Evolutionary conservation across 2,888 invertebrate genomes (phyloP).

Genomic region (Zootermopsis nevadensis): DNA sequence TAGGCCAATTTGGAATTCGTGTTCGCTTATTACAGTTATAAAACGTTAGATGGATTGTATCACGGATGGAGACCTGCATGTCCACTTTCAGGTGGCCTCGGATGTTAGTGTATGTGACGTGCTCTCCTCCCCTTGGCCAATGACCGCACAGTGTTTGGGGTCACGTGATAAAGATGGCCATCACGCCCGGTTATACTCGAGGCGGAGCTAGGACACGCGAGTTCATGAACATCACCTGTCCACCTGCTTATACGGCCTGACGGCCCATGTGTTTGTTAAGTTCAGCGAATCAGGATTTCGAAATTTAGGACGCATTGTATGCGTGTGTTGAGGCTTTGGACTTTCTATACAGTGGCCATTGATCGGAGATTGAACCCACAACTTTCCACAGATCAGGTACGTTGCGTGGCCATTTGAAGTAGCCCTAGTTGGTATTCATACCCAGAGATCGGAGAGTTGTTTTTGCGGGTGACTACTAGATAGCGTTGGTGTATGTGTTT

Average conservation of each 20-base stretch:
- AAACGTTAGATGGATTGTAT: slow-evolving; percentile 10
- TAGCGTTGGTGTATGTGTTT: too few relatives aligned
- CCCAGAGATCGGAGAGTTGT: too few relatives aligned
- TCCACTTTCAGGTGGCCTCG: slow-evolving; percentile 42
- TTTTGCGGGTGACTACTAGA: too few relatives aligned
- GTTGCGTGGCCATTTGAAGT: too few relatives aligned
- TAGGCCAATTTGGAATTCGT: slow-evolving; percentile 17
- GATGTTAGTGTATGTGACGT: slow-evolving; percentile 32
- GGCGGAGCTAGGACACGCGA: slow-evolving; percentile 42
- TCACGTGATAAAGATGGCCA: slow-evolving; percentile 49
- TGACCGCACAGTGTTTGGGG: slow-evolving; percentile 30
- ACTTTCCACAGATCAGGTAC: neutral
- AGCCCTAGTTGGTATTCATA: too few relatives aligned
- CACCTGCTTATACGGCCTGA: neutral
- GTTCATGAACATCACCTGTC: slow-evolving; percentile 14
- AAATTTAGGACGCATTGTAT: too few relatives aligned
- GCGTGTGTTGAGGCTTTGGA: neutral
- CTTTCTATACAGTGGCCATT: neutral
- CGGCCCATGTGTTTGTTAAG: neutral
- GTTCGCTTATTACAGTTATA: slow-evolving; percentile 33
- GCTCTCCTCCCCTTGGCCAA: slow-evolving; percentile 45
- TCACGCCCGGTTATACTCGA: slow-evolving; percentile 35
- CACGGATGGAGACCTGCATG: slow-evolving; percentile 24
- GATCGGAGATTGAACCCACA: neutral
- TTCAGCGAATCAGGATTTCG: neutral